These are phyloP conservation scores for Hydrozoanthus gracilis DNA, from an alignment of 92 coral and sea anemone genomes.

Conservation along the genomic window DNA sequence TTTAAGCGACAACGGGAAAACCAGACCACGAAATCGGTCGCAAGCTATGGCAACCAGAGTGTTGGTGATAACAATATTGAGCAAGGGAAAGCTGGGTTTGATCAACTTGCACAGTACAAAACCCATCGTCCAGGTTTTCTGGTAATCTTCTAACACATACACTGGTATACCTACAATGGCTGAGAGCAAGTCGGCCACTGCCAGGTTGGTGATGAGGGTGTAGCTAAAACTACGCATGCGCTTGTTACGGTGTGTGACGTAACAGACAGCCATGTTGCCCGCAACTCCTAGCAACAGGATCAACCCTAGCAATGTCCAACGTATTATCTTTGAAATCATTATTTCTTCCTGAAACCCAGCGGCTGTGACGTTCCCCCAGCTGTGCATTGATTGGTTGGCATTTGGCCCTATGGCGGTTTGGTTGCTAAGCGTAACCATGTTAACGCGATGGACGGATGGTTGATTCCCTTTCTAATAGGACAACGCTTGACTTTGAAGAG, in stretches of 20 bases:
- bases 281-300: constrained; percentile 47
- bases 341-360: neutral
- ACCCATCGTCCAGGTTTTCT: constrained; percentile 73
- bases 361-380: neutral
- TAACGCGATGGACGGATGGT: neutral
- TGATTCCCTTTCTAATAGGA: neutral
- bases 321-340: constrained; percentile 1
- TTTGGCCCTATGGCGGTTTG: neutral
- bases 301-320: constrained; percentile 23
- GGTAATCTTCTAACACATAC: constrained; percentile 50
- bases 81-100: constrained; percentile 77
- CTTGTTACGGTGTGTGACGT: constrained; percentile 62
- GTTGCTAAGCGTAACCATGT: constrained; percentile 10
- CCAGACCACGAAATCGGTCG: constrained; percentile 83
- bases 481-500: neutral
- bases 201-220: constrained; percentile 74
- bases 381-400: neutral
- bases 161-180: constrained; percentile 71
- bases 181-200: constrained; percentile 70
- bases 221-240: constrained; percentile 77
- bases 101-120: constrained; percentile 72
- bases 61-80: constrained; percentile 79
- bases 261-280: constrained; percentile 73
- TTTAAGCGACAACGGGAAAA: constrained; percentile 75
- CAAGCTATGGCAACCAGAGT: constrained; percentile 88